Percentiles rank a stretch among this genome's conserved stretches.
phyloP scores from a whole-genome alignment of 2,113 vertebrate genomes.

The Otolemur garnettii region DNA sequence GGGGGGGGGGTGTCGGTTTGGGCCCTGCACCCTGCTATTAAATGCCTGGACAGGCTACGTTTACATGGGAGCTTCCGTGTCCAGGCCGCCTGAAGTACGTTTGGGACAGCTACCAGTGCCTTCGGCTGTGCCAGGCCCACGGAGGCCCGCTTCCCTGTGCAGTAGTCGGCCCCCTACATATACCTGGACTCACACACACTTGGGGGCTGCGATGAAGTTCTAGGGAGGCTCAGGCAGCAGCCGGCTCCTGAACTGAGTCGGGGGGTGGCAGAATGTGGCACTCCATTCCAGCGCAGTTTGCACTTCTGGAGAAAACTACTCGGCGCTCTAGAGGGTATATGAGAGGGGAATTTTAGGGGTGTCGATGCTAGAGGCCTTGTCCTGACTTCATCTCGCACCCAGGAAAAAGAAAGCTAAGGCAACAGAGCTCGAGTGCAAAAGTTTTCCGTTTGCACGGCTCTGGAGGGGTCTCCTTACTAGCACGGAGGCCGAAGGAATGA shows the following conservation, averaged over 20 bases:
- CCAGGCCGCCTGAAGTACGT: not conserved
- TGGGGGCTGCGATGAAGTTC: not conserved
- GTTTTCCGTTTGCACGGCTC: not conserved
- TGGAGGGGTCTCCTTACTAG: not conserved
- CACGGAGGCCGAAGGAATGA: not conserved
- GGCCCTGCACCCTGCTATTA: not conserved
- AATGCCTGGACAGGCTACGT: not conserved
- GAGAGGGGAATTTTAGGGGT: not conserved
- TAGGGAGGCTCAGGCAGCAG: not conserved
- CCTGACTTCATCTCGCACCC: slow-evolving; percentile 30
- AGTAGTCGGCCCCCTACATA: not conserved
- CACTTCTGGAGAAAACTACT: not conserved
- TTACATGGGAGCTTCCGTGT: not conserved
- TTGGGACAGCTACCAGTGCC: not conserved
- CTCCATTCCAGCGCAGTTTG: not conserved
- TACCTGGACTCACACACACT: not conserved
- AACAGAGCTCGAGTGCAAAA: not conserved
- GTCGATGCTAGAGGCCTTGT: not conserved
- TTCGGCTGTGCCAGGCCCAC: not conserved
- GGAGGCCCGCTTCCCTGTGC: not conserved
- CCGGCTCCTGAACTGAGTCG: not conserved
- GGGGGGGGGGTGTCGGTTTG: not conserved
- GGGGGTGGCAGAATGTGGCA: not conserved
- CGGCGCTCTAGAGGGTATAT: not conserved
- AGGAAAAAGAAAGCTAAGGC: not conserved